Conservation (phyloP, 2,797 vertebrate genomes). For the Xenops minutus region DNA sequence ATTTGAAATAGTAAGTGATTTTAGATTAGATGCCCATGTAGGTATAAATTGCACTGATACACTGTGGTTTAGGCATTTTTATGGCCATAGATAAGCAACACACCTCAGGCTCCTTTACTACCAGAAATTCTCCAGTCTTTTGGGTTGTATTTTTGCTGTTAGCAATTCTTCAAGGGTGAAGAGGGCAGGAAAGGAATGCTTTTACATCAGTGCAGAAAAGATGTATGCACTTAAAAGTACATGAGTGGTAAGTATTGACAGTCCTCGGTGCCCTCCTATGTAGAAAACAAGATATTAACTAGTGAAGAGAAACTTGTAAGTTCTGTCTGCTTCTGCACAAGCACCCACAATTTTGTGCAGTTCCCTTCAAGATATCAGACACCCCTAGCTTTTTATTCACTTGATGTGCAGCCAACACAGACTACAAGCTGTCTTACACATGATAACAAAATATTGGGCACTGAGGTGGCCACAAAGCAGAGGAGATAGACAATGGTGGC, state of each 20-base stretch:
- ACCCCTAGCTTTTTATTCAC: not conserved
- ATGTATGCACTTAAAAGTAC: not conserved
- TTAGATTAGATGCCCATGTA: not conserved
- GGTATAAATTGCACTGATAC: not conserved
- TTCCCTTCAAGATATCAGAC: not conserved
- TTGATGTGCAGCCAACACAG: not conserved
- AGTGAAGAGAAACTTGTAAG: not conserved
- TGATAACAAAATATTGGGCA: not conserved
- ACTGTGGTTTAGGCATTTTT: not conserved
- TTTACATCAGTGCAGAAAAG: not conserved
- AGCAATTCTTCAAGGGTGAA: not conserved
- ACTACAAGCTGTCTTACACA: not conserved
- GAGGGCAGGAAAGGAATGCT: not conserved
- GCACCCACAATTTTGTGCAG: not conserved
- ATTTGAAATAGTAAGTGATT: not conserved
- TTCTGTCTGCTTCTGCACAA: not conserved
- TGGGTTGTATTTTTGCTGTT: not conserved
- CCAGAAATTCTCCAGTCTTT: not conserved
- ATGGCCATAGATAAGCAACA: not conserved
- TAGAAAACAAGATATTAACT: not conserved
- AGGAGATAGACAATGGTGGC: not conserved
- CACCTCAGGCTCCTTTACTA: not conserved
- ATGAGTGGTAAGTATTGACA: fast-evolving
- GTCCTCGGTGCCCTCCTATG: not conserved
- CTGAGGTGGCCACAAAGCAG: not conserved